phyloP scores from a whole-genome alignment of 2,888 invertebrate species.

The Eulithis prunata region DNA sequence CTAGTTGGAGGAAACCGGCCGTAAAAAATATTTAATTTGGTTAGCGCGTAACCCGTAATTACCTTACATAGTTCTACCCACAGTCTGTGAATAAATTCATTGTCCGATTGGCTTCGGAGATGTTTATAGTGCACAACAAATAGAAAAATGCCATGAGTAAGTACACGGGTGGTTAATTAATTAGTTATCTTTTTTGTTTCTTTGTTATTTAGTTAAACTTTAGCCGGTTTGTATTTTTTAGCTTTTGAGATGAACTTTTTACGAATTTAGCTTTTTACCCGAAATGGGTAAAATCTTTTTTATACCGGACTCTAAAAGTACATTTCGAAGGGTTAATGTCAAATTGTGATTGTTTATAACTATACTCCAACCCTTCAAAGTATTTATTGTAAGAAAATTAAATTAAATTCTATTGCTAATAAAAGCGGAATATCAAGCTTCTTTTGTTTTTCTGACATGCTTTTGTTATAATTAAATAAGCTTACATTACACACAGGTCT shows the following conservation, averaged over 20 bases:
- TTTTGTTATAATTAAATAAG: slow-evolving; percentile 28
- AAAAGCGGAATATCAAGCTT: slow-evolving; percentile 16
- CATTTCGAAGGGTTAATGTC: no score
- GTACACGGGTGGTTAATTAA: slow-evolving; percentile 6
- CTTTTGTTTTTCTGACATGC: slow-evolving; percentile 25
- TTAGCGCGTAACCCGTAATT: slow-evolving; percentile 70
- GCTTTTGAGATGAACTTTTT: no score
- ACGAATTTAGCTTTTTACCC: no score
- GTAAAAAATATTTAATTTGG: slow-evolving; percentile 77
- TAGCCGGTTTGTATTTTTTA: no score
- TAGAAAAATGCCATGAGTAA: slow-evolving; percentile 11
- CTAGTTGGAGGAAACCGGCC: slow-evolving; percentile 64
- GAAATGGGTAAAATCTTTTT: no score
- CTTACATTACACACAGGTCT: slow-evolving; percentile 10
- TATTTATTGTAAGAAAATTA: not conserved
- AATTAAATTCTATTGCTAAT: slow-evolving; percentile 16
- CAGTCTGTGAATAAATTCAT: slow-evolving; percentile 60
- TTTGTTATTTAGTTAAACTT: not conserved
- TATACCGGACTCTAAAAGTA: no score
- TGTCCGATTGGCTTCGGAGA: slow-evolving; percentile 49
- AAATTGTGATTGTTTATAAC: no score
- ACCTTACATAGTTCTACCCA: slow-evolving; percentile 65
- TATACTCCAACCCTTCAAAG: not conserved
- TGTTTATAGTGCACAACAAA: slow-evolving; percentile 36
- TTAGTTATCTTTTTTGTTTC: not conserved